phyloP scores from a whole-genome alignment of 2,888 invertebrate genomes.

The Ryuthela nishihirai region DNA sequence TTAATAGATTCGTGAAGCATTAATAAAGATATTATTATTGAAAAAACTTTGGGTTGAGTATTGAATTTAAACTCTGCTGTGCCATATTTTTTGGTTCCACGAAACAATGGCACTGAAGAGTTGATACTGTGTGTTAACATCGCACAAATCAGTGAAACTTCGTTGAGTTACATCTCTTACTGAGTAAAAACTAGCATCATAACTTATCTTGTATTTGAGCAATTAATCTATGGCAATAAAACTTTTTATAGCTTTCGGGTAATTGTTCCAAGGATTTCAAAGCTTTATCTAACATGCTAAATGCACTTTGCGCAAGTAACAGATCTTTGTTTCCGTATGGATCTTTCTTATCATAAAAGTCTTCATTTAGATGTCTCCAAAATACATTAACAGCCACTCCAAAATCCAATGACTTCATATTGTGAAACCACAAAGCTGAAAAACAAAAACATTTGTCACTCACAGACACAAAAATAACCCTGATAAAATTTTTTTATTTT shows the following conservation, averaged over 20 bases:
- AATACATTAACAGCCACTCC: conserved; percentile 58
- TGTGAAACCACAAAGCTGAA: conserved; percentile 59
- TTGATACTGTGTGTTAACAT: too few species aligned
- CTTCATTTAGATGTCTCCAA: conserved; percentile 54
- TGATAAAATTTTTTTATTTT: not conserved
- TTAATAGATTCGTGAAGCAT: too few species aligned
- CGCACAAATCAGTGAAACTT: too few species aligned
- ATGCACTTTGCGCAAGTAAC: conserved; percentile 53
- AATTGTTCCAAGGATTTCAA: conserved; percentile 52
- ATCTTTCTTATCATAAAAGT: conserved; percentile 56
- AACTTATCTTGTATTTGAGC: conserved; percentile 20
- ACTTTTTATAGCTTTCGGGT: conserved; percentile 54
- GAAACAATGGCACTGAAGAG: too few species aligned
- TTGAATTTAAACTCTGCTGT: too few species aligned
- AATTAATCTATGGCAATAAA: conserved; percentile 48
- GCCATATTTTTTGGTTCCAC: too few species aligned
- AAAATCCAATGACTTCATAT: conserved; percentile 54
- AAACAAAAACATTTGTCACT: conserved; percentile 22
- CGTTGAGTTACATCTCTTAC: too few species aligned
- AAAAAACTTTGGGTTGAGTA: too few species aligned
- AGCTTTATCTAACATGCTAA: conserved; percentile 53
- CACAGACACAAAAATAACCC: too few species aligned
- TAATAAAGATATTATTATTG: too few species aligned
- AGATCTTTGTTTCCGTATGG: conserved; percentile 58
- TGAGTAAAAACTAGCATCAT: too few species aligned